These are phyloP conservation scores for Brachylomia viminalis DNA, from an alignment of 2,888 invertebrate genomes.

Conservation along the genomic window DNA sequence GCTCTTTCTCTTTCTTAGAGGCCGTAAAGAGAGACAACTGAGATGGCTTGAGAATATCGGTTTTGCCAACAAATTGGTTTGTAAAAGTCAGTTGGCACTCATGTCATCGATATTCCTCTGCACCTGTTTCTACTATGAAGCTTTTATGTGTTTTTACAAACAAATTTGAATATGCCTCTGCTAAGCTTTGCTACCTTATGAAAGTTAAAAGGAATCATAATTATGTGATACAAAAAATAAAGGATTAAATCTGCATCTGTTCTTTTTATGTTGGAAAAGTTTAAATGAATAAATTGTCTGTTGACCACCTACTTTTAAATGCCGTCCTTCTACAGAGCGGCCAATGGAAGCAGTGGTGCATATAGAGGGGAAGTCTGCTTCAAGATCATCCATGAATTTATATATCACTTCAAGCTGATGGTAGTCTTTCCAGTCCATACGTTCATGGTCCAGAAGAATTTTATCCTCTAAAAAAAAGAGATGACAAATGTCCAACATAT, in stretches of 20 bases:
- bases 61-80: background rate
- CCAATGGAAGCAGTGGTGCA: constrained; percentile 83
- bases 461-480: constrained; percentile 37
- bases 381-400: constrained; percentile 80
- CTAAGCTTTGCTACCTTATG: too few species aligned
- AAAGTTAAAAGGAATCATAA: background rate
- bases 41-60: background rate
- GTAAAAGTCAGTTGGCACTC: background rate
- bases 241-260: background rate
- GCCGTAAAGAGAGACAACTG: background rate
- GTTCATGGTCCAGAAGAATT: constrained; percentile 4
- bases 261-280: background rate
- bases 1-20: background rate
- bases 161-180: background rate
- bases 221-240: too few species aligned
- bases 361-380: constrained; percentile 80
- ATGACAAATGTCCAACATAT: background rate
- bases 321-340: constrained; percentile 81
- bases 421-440: constrained; percentile 83
- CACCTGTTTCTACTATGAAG: background rate
- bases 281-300: background rate
- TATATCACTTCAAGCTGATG: constrained; percentile 81
- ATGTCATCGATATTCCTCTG: background rate
- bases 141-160: background rate
- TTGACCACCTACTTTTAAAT: constrained; percentile 76